Base-by-base conservation (phyloP, 2,888 invertebrate species). In the Acrobeloides nanus region DNA sequence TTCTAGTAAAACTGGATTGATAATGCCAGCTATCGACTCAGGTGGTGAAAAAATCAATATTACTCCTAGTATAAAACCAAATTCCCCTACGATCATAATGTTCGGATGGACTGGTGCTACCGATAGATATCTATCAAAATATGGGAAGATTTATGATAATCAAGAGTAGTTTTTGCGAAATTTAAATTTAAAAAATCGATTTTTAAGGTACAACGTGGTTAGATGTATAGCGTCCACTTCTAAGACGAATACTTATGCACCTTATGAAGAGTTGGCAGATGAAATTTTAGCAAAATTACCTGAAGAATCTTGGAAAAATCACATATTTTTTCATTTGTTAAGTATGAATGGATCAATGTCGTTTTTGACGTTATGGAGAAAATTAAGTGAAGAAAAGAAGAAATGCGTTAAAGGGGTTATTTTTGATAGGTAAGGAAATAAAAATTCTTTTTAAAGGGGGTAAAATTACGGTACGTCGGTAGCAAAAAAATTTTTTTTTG, bases 41-140 rank as follows among this genome's bases (percentile, higher is more conserved):
- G n/a, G n/a, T n/a, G n/a, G n/a, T n/a, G n/a, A n/a, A n/a, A n/a
- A n/a, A n/a, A n/a, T n/a, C n/a, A n/a, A n/a, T n/a, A n/a, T n/a
- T n/a, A n/a, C n/a, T n/a, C n/a, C n/a, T n/a, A n/a, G n/a, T n/a
- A n/a, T n/a, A n/a, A n/a, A n/a, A n/a, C n/a, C n/a, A n/a, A n/a
- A n/a, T n/a, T n/a, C 41, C 60, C 84, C 85, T 29, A 81, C 84
- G 38, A 82, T 85, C 25, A 75, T 84, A 52, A 75, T 86, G 54
- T 79, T 86, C 53, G 85, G 86, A 29, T 86, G 86, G 86, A 84
- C 84, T 38, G 85, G 85, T 31, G 84, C 85, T 73, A 80, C 83
- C 73, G 85, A 86, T 74, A 82, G 82, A 68, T 83, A 85, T 74
- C 75, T 86, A 42, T 81, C 83, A 62, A 86, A 85, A 73, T 86